Conservation (phyloP, 1,140 invertebrate genomes). For the Solenopsis fugax region DNA sequence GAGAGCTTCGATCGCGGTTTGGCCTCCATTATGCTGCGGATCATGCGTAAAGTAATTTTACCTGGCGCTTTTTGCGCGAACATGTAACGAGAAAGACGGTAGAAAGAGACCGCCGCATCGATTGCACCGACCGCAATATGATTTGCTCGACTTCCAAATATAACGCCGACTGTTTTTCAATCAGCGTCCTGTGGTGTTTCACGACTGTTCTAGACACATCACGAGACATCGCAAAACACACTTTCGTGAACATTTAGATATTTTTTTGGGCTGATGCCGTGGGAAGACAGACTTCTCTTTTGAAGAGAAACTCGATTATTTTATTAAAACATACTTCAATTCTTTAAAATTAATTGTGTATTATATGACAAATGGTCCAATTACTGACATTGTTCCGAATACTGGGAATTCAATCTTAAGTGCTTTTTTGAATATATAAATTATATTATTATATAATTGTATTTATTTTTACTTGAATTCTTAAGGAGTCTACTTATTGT, state of each 20-base stretch:
- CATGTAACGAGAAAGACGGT: constrained; percentile 25
- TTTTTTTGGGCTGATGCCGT: not conserved
- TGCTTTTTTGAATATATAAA: no score
- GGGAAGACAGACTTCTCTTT: not conserved
- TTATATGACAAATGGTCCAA: no score
- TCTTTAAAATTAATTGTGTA: not conserved
- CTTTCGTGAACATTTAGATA: not conserved
- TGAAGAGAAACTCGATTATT: not conserved
- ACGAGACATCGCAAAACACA: not conserved
- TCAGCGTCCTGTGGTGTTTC: not conserved
- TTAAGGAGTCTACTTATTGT: no score
- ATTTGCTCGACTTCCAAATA: constrained; percentile 42
- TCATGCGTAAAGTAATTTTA: constrained; percentile 57
- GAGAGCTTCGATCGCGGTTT: constrained; percentile 29
- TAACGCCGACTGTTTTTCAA: constrained; percentile 35
- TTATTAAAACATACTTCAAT: not conserved
- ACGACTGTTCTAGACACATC: not conserved
- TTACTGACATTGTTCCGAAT: no score
- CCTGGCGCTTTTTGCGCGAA: constrained; percentile 40
- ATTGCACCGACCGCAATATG: constrained; percentile 33
- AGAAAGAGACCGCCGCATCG: not conserved
- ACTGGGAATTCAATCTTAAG: no score
- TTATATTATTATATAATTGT: no score
- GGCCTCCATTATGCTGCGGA: constrained; percentile 9
- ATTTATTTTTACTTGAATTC: no score